A percentile compares a stretch with the other conserved stretches of the same genome.
phyloP scores from a whole-genome alignment of 2,113 vertebrate genomes.

The Murina feae region DNA sequence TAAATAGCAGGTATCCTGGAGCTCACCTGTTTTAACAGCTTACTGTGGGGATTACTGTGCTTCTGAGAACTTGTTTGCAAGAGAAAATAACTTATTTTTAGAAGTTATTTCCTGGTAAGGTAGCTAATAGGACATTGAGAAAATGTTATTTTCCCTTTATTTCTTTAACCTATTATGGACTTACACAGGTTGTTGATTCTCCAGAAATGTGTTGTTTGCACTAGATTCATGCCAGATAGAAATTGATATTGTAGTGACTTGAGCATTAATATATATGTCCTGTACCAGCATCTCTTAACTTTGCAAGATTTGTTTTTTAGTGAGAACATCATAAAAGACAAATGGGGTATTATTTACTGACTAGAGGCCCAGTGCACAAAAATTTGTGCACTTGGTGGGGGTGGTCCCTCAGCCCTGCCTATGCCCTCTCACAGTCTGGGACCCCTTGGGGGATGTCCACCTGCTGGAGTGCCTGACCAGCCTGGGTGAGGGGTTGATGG shows the following conservation, averaged over 20 bases:
- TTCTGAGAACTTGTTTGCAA: background rate
- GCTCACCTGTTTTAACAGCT: background rate
- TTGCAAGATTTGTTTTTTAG: constrained; percentile 38
- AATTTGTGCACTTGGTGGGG: too few species aligned
- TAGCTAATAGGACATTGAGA: background rate
- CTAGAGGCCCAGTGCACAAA: too few species aligned
- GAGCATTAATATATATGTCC: background rate
- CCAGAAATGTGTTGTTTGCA: background rate
- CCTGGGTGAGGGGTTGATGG: too few species aligned
- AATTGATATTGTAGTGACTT: background rate
- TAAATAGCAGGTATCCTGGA: background rate
- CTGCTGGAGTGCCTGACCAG: too few species aligned
- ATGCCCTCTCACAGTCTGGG: too few species aligned
- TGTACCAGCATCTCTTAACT: background rate
- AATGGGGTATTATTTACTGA: background rate
- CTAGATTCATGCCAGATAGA: background rate
- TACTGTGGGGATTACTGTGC: background rate
- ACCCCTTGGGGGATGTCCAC: too few species aligned
- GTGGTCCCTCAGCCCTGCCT: too few species aligned
- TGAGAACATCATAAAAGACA: background rate
- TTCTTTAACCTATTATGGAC: background rate
- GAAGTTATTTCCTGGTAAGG: background rate
- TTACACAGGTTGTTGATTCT: background rate
- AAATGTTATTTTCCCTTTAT: background rate
- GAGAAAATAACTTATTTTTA: background rate